Base-by-base conservation (phyloP, 2,888 invertebrate species). In the Isoperla grammatica region DNA sequence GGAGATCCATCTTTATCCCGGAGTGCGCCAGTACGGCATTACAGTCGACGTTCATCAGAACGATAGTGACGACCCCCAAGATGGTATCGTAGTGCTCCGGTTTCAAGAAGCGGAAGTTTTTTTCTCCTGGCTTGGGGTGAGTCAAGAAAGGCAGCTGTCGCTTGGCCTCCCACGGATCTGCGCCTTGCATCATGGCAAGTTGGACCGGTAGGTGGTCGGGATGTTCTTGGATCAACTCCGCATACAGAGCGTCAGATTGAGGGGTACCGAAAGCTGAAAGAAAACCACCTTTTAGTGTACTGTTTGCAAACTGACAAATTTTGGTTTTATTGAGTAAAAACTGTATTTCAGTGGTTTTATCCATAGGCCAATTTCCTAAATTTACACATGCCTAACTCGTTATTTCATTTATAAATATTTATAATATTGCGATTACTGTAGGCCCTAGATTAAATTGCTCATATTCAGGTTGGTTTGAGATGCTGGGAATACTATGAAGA, bases 1-100 rank as follows among this genome's bases (percentile, higher is more conserved):
- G 80, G n/a, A 82, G 82, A 73, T 96, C 95, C 61, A 82, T 83
- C 75, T 95, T 95, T 68, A 90, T 81, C 3, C 95, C 95, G 64
- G 88, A 83, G 72, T 87, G 89, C 0, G 88, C 86, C 23, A 96
- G 77, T 63, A 97, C 73, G 65, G 86, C 84, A 17, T 88, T 86
- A 65, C 86, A 84, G 71, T 95, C 89, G 19, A 94, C 85, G 63
- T 83, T 80, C 8, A 78, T 76, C 55, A 90, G 77, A 15, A 90
- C 85, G 72, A 84, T 74, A 71, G 89, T 77, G 68, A 86, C 78
- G 22, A 88, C 75, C 13, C 78, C 75, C 37, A 85, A 76, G 57
- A 88, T 81, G 69, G 29, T 29, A 8, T 29, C 29, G 8, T 29
- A 29, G 29, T 29, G 29, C 8, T 29, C 29, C 5, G 29, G 29